These are phyloP conservation scores for Busseola fusca DNA, from an alignment of 2,888 invertebrate species.

Conservation along the genomic window DNA sequence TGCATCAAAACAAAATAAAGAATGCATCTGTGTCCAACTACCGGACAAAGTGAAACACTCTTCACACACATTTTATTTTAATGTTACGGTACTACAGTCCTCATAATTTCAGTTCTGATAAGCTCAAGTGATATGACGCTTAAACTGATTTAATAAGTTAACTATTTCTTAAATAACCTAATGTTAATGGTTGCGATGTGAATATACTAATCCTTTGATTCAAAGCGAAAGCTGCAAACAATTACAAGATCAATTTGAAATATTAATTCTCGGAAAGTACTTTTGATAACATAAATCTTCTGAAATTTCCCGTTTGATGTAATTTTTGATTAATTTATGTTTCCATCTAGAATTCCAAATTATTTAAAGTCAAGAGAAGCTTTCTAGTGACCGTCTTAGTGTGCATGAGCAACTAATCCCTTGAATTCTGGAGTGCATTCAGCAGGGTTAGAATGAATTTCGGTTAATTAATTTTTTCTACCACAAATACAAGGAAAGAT, in stretches of 20 bases:
- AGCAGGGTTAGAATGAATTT: not conserved
- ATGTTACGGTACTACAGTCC: no score
- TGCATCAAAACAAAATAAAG: not conserved
- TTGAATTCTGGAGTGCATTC: not conserved
- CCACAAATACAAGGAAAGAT: not conserved
- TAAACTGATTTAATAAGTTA: no score
- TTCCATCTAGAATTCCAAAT: slow-evolving; percentile 9
- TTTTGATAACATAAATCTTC: slow-evolving; percentile 13
- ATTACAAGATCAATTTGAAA: slow-evolving; percentile 9
- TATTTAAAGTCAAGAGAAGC: slow-evolving; percentile 12
- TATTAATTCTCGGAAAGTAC: slow-evolving; percentile 14
- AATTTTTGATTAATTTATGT: slow-evolving; percentile 8
- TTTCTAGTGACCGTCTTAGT: not conserved
- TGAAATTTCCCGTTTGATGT: slow-evolving; percentile 18
- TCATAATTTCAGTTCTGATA: no score
- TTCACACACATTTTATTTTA: not conserved
- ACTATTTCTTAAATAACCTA: slow-evolving; percentile 9
- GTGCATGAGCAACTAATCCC: not conserved
- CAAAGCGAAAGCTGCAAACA: slow-evolving; percentile 6
- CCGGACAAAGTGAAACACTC: slow-evolving; percentile 24
- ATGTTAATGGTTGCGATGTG: slow-evolving; percentile 15
- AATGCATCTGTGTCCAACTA: slow-evolving; percentile 3
- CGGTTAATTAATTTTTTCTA: slow-evolving; percentile 20
- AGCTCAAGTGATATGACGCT: no score
- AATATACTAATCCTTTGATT: slow-evolving; percentile 21